Evolutionary conservation across 1,140 invertebrate species (phyloP), one percentile per base, ranked within the genome.

Genomic region (Halotydeus destructor): DNA sequence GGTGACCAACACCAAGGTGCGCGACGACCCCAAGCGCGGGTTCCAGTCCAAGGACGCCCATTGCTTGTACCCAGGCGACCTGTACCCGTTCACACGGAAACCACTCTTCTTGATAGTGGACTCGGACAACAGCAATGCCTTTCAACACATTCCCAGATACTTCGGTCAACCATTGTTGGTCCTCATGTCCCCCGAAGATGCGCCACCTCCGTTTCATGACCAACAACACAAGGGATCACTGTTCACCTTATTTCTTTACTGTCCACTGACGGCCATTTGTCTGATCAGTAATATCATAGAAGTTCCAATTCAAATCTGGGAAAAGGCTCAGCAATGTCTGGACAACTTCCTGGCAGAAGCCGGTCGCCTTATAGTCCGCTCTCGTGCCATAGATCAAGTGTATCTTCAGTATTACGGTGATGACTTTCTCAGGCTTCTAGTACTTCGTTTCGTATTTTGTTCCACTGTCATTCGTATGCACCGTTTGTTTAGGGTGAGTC

Each of bases 81-180:
- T 93, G 21, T 80, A 83, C 59, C 79, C 83, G 1, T 91, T 83
- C 61, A 85, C 80, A 4, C 70, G 86, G 47, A 76, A 85, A 55
- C 88, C 86, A 16, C 67, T 93, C 28, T 89, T 93, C 62, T 68
- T 94, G 33, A 79, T 94, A 47, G 74, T 94, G 44, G 88, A 94
- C 60, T 89, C 83, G 52, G 80, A 93, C 61, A 93, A 91, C 63
- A 86, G 82, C 56, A 82, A 78, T 60, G 78, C 83, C 44, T 94
- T 93, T 64, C 76, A 83, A 65, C 75, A 84, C 57, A 78, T 93
- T 56, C 80, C 84, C 21, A 74, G 76, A 46, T 77, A 84, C 55
- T 96, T 94, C 65, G 85, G 83, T 12, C 84, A 91, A 58, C 86
- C 88, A n/a, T 62, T 93, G 43, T 75, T 94, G 40, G 76, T 88